Conservation (phyloP, 2,888 invertebrate species). For the Drosophila monieri region DNA sequence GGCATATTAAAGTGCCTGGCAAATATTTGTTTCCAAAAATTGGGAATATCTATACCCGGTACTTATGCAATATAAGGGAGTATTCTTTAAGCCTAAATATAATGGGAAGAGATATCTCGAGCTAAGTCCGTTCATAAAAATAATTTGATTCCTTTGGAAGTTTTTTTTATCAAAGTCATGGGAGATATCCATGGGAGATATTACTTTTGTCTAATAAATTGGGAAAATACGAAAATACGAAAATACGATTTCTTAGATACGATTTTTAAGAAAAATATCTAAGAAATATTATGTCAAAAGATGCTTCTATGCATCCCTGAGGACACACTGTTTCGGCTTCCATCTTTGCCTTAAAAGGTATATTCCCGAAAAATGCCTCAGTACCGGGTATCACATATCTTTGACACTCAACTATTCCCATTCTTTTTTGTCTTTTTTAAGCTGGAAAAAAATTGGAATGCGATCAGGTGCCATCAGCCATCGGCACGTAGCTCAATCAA, state of each 20-base stretch:
- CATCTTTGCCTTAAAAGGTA: neutral
- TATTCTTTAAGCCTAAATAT: neutral
- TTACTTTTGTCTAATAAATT: too few relatives aligned
- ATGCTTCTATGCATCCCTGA: too few relatives aligned
- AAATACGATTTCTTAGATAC: too few relatives aligned
- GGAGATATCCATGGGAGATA: too few relatives aligned
- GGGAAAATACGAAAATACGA: too few relatives aligned
- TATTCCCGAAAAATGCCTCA: neutral
- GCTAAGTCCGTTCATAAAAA: too few relatives aligned
- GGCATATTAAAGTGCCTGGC: conserved; percentile 60
- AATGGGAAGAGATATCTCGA: neutral
- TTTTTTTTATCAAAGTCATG: too few relatives aligned
- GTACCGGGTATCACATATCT: neutral
- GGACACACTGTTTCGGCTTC: neutral
- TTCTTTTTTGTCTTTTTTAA: neutral
- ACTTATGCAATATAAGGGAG: neutral
- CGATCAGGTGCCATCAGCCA: conserved; percentile 40
- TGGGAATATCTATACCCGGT: neutral
- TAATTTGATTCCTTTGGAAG: too few relatives aligned
- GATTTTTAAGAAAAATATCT: too few relatives aligned
- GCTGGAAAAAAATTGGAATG: neutral
- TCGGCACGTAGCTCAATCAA: conserved; percentile 64
- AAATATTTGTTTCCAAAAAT: conserved; percentile 55
- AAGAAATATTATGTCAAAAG: too few relatives aligned
- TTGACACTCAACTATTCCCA: neutral